phyloP scores from a whole-genome alignment of 2,797 vertebrate genomes.

The Leptodactylus fallax region DNA sequence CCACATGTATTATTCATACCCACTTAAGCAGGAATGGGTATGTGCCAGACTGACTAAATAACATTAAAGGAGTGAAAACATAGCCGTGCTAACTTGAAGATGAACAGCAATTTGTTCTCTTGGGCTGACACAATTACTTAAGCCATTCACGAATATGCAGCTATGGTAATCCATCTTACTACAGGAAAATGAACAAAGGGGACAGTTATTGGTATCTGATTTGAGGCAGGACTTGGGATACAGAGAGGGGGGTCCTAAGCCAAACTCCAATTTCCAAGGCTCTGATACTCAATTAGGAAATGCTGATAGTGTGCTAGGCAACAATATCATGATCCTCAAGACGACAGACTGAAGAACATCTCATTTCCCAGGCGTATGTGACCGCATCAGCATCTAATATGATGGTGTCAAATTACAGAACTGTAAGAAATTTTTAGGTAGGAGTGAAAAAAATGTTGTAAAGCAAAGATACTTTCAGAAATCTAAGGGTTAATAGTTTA shows the following conservation, averaged over 20 bases:
- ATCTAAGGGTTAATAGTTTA: too few relatives aligned
- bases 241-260: background rate
- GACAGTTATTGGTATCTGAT: conserved; percentile 9
- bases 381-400: background rate
- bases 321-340: background rate
- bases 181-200: conserved; percentile 21
- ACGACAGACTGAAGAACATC: background rate
- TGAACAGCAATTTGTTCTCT: conserved; percentile 36
- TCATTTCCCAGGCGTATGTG: background rate
- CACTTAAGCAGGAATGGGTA: background rate
- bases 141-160: background rate
- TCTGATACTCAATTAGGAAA: background rate
- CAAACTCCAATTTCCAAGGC: background rate
- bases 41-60: conserved; percentile 8
- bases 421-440: too few relatives aligned
- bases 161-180: conserved; percentile 31
- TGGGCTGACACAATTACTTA: background rate
- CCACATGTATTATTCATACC: conserved; percentile 35
- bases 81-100: background rate
- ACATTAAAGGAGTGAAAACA: conserved; percentile 31
- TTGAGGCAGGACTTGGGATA: background rate
- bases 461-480: too few relatives aligned
- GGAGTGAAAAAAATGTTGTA: too few relatives aligned
- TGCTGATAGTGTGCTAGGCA: background rate
- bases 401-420: background rate